phyloP scores from a whole-genome alignment of 2,797 vertebrate species.

The Sebastes diploproa region DNA sequence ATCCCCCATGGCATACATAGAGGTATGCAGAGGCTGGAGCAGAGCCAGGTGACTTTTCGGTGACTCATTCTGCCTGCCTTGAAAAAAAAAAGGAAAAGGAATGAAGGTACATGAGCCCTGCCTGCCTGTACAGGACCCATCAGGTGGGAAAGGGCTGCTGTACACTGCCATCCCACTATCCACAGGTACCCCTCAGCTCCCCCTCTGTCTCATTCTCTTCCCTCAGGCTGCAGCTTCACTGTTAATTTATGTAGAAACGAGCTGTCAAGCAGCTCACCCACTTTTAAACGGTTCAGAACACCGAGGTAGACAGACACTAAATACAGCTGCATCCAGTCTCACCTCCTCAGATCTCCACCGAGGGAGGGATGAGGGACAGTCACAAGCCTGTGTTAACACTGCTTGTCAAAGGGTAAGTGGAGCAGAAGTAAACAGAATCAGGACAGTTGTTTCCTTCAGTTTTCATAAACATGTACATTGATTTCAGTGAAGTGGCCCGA shows the following conservation, averaged over 20 bases:
- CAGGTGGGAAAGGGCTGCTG: constrained; percentile 28
- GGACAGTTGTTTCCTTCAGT: constrained; percentile 7
- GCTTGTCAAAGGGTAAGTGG: constrained; percentile 10
- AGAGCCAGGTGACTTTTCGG: constrained; percentile 44
- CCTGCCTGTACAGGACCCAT: constrained; percentile 66
- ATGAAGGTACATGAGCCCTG: constrained; percentile 58
- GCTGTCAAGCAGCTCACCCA: constrained; percentile 44
- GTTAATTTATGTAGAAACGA: constrained; percentile 58
- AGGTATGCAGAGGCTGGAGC: constrained; percentile 53
- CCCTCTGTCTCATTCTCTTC: constrained; percentile 36
- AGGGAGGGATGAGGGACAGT: constrained; percentile 3
- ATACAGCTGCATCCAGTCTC: constrained; percentile 23
- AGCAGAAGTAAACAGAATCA: not conserved
- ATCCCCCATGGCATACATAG: not conserved
- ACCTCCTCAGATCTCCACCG: constrained; percentile 2
- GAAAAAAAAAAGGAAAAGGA: constrained; percentile 18
- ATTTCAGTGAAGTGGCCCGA: not conserved
- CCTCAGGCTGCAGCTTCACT: constrained; percentile 27
- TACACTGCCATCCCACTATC: constrained; percentile 14
- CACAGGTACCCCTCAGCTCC: constrained; percentile 11
- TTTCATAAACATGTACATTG: not conserved
- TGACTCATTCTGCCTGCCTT: constrained; percentile 49
- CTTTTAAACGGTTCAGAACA: constrained; percentile 41
- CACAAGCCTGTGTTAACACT: constrained; percentile 4
- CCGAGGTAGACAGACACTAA: constrained; percentile 10